These are phyloP conservation scores for Pachliopta kotzebuea DNA, from an alignment of 2,888 invertebrate species.

Conservation along the genomic window DNA sequence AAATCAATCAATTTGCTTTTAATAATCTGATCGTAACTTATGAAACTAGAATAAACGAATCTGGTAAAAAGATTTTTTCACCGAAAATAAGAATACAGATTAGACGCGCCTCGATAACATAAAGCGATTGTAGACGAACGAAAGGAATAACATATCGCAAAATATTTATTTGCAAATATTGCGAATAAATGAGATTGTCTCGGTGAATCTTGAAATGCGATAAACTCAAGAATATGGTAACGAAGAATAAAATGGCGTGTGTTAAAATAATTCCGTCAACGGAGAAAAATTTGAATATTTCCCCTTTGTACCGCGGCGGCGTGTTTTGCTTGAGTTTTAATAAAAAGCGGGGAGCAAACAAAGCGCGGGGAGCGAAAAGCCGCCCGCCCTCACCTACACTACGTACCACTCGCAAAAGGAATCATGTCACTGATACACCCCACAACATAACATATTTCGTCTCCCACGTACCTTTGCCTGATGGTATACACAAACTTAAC, in stretches of 20 bases:
- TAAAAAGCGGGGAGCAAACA: constrained; percentile 58
- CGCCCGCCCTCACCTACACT: constrained; percentile 31
- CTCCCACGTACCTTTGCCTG: constrained; percentile 33
- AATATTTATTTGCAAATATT: constrained; percentile 17
- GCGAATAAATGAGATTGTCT: constrained; percentile 26
- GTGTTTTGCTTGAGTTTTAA: constrained; percentile 59
- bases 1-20: too few species aligned
- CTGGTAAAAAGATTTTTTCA: too few species aligned
- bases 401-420: constrained; percentile 6
- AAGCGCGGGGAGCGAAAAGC: constrained; percentile 39
- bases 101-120: too few species aligned
- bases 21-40: too few species aligned
- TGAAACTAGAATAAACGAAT: too few species aligned
- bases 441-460: constrained; percentile 27
- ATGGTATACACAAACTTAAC: constrained; percentile 31
- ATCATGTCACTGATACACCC: constrained; percentile 3
- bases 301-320: constrained; percentile 48
- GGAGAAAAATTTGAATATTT: constrained; percentile 52
- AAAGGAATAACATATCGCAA: neutral
- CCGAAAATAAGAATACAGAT: too few species aligned
- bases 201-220: constrained; percentile 41
- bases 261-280: constrained; percentile 49
- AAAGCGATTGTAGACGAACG: neutral
- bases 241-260: constrained; percentile 42
- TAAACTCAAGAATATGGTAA: constrained; percentile 35